Conservation (phyloP, 2,113 vertebrate species). For the Pantherophis guttatus region DNA sequence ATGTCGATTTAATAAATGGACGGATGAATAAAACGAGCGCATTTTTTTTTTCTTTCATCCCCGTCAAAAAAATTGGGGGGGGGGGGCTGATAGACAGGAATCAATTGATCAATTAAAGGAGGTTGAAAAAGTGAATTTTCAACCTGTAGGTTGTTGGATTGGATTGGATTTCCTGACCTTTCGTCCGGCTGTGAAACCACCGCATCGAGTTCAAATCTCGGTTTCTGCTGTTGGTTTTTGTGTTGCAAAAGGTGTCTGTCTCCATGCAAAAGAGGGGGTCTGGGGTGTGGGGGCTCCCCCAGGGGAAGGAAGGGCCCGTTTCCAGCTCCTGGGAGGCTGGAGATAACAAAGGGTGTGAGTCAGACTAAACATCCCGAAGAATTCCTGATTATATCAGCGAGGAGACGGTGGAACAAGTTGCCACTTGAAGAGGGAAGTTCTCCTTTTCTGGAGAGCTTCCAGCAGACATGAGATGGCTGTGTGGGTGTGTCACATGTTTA, state of each 20-base stretch:
- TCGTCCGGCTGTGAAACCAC: no score
- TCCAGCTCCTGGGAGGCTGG: not conserved
- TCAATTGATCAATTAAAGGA: no score
- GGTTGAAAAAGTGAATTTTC: no score
- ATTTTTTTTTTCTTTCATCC: not conserved
- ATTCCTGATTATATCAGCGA: not conserved
- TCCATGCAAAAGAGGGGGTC: accelerated
- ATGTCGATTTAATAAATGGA: not conserved
- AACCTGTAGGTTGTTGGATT: no score
- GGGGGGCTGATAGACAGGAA: no score
- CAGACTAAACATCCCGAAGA: not conserved
- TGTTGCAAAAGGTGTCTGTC: no score
- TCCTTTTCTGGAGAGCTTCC: not conserved
- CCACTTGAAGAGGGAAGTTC: not conserved
- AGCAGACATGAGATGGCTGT: not conserved
- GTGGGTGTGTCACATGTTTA: not conserved
- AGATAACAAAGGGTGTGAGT: not conserved
- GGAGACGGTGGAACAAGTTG: not conserved
- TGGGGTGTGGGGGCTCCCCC: not conserved
- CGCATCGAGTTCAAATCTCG: no score
- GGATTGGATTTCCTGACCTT: no score
- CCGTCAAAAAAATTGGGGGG: not conserved
- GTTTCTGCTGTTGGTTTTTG: no score
- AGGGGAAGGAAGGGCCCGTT: not conserved
- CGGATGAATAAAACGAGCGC: no score